Conservation (phyloP, 2,113 vertebrate species). For the Ariopsis seemanni region DNA sequence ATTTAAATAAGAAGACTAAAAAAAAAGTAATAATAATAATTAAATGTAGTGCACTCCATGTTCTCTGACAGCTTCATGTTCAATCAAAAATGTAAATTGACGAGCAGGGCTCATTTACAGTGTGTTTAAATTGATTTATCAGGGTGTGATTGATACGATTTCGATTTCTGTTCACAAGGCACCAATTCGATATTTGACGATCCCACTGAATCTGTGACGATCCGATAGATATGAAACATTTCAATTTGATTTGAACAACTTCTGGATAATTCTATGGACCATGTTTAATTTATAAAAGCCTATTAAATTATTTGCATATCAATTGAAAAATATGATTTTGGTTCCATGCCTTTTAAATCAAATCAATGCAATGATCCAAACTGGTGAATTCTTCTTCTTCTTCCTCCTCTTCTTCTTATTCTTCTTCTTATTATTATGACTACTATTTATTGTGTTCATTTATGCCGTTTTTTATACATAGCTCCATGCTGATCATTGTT, state of each 20-base stretch:
- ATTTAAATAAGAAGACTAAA: background rate
- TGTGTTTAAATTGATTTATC: background rate
- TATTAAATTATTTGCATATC: background rate
- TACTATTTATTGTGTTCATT: background rate
- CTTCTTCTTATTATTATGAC: background rate
- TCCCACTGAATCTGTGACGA: background rate
- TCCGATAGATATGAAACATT: background rate
- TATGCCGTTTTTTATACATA: background rate
- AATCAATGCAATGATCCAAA: too few species aligned
- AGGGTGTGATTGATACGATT: background rate
- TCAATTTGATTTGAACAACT: background rate
- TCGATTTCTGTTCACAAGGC: background rate
- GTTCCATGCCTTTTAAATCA: too few species aligned
- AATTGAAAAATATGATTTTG: too few species aligned
- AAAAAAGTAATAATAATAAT: background rate
- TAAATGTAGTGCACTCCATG: background rate
- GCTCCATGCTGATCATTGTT: too few species aligned
- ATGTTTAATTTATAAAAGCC: background rate
- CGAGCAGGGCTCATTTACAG: background rate
- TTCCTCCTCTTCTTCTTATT: too few species aligned
- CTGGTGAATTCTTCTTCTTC: too few species aligned
- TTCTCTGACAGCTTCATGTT: background rate
- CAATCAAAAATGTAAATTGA: background rate
- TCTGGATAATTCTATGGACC: background rate
- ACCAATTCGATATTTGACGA: background rate